Percentiles rank a stretch among this genome's conserved stretches.
Conservation (phyloP, 2,888 invertebrate species). For the Drosophila birchii region DNA sequence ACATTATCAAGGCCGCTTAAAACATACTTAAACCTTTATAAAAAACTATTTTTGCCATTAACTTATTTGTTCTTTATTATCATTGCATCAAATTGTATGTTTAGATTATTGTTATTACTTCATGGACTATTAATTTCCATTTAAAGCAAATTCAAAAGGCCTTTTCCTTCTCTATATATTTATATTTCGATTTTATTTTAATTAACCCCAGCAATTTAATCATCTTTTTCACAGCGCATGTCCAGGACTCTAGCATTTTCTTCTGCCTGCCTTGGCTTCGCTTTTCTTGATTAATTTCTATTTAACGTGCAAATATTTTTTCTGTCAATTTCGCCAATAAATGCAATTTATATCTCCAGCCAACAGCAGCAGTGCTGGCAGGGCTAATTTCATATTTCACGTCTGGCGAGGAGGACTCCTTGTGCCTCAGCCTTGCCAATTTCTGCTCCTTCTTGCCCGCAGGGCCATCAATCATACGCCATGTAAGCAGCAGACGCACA, state of each 20-base stretch:
- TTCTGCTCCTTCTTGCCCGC: constrained; percentile 51
- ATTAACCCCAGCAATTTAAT: constrained; percentile 1
- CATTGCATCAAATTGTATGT: too few species aligned
- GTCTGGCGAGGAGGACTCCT: constrained; percentile 34
- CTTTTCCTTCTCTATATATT: background rate
- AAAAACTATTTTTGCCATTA: too few species aligned
- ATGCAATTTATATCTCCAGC: constrained; percentile 62
- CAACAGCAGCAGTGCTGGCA: constrained; percentile 36
- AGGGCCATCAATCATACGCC: constrained; percentile 80
- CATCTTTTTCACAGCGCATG: background rate
- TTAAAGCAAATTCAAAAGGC: background rate
- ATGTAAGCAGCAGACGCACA: constrained; percentile 58
- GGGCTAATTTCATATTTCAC: constrained; percentile 70
- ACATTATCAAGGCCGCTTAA: background rate
- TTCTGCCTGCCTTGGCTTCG: background rate
- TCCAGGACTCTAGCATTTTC: background rate
- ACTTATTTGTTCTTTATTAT: too few species aligned
- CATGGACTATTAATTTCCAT: background rate
- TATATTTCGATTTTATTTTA: background rate
- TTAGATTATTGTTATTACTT: background rate
- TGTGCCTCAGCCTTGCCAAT: constrained; percentile 1
- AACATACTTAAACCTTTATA: background rate
- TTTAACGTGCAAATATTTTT: constrained; percentile 74
- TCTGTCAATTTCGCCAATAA: constrained; percentile 72
- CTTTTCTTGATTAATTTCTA: constrained; percentile 62